These are phyloP conservation scores for Eidolon helvum DNA, from an alignment of 2,113 vertebrate genomes.

Conservation along the genomic window DNA sequence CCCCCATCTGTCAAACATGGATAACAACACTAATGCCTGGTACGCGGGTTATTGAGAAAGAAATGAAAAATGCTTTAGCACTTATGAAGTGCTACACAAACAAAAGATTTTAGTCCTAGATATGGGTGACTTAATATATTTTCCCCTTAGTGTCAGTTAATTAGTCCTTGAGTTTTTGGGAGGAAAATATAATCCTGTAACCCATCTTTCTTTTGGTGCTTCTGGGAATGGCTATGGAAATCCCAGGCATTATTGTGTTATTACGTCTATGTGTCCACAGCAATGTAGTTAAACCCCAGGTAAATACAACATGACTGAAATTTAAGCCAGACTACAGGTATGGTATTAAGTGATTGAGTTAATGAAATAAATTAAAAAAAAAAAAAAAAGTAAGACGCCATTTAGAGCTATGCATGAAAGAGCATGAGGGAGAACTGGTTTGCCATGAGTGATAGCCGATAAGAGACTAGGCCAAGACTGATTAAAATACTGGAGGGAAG, in stretches of 20 bases:
- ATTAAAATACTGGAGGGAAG: constrained; percentile 35
- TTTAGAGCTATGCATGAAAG: not conserved
- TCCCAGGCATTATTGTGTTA: not conserved
- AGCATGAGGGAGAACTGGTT: not conserved
- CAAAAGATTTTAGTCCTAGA: not conserved
- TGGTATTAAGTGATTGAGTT: not conserved
- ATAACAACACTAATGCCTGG: not conserved
- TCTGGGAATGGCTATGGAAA: not conserved
- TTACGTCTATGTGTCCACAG: not conserved
- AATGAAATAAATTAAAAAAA: not conserved
- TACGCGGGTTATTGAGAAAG: not conserved
- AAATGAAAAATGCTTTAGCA: not conserved
- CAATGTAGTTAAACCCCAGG: not conserved
- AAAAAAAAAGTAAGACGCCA: not conserved
- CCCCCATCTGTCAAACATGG: not conserved
- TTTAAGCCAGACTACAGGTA: not conserved
- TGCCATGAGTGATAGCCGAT: not conserved
- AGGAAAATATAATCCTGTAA: not conserved
- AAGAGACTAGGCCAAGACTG: not conserved
- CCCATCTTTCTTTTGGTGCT: not conserved
- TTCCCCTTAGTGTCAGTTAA: no score
- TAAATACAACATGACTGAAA: not conserved
- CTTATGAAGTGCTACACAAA: not conserved
- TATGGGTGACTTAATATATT: not conserved
- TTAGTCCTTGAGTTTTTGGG: not conserved